These are phyloP conservation scores for Seriola rivoliana DNA, from an alignment of 2,113 vertebrate species.

Conservation along the genomic window DNA sequence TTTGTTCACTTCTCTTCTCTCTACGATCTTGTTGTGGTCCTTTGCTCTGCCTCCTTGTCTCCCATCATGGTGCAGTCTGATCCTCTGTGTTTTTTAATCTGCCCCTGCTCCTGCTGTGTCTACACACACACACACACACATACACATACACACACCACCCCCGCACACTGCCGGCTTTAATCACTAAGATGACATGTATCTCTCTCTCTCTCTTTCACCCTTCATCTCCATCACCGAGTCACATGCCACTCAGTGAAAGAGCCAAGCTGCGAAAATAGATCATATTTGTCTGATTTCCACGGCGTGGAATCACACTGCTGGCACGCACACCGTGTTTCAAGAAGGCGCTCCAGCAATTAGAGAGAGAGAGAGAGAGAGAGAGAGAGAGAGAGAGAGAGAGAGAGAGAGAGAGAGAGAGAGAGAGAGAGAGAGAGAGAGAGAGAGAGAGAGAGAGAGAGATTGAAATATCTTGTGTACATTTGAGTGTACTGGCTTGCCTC, in stretches of 20 bases:
- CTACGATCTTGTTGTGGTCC: neutral
- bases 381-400: slow-evolving; percentile 14
- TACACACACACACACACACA: neutral
- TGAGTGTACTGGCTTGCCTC: neutral
- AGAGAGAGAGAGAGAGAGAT: slow-evolving; percentile 7
- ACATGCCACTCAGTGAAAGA: slow-evolving; percentile 38
- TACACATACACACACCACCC: slow-evolving; percentile 28
- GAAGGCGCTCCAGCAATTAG: neutral
- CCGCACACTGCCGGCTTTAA: slow-evolving; percentile 56
- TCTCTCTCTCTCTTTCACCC: slow-evolving; percentile 24
- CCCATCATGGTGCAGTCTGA: slow-evolving; percentile 32
- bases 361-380: slow-evolving; percentile 3
- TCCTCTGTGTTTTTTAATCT: slow-evolving; percentile 63
- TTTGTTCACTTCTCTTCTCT: neutral
- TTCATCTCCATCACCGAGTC: slow-evolving; percentile 59
- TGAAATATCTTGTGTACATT: slow-evolving; percentile 9
- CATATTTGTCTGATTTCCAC: slow-evolving; percentile 45
- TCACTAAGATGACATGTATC: slow-evolving; percentile 62
- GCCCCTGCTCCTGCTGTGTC: slow-evolving; percentile 40
- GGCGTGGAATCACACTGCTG: slow-evolving; percentile 13
- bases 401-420: slow-evolving; percentile 1
- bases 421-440: slow-evolving; percentile 9
- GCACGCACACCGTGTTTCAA: slow-evolving; percentile 1
- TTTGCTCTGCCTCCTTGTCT: slow-evolving; percentile 13
- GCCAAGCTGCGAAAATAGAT: slow-evolving; percentile 38